These are phyloP conservation scores for Ceyx margarethae DNA, from an alignment of 2,113 vertebrate genomes.

Conservation along the genomic window DNA sequence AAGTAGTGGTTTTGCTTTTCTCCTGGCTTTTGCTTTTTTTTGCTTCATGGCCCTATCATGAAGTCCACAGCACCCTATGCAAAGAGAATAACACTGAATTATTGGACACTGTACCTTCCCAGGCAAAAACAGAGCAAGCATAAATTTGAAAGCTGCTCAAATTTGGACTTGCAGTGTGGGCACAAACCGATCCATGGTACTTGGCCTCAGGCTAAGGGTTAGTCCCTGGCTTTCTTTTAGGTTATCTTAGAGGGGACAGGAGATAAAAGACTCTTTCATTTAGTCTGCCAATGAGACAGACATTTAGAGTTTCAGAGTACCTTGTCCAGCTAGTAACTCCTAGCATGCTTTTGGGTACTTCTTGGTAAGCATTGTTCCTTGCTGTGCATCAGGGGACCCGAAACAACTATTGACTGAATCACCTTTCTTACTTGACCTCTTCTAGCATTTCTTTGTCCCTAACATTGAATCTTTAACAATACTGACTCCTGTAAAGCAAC, in stretches of 20 bases:
- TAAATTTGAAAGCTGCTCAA: neutral
- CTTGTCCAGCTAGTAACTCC: neutral
- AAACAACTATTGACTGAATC: neutral
- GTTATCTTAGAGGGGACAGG: neutral
- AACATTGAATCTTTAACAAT: slow-evolving; percentile 16
- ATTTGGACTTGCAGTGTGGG: neutral
- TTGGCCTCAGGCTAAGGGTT: neutral
- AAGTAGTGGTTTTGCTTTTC: neutral
- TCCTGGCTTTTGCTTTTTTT: neutral
- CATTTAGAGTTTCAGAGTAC: neutral
- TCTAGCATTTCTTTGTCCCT: neutral
- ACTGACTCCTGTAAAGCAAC: neutral
- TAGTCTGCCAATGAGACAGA: neutral
- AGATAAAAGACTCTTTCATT: neutral
- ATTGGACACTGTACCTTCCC: neutral
- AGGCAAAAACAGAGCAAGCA: neutral
- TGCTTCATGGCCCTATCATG: neutral
- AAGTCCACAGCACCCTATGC: neutral
- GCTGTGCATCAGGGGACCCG: neutral
- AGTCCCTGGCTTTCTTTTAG: neutral
- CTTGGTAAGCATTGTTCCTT: neutral
- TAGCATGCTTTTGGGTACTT: neutral
- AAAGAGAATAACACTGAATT: neutral
- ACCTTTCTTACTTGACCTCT: slow-evolving; percentile 14
- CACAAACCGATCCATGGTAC: neutral